Evolutionary conservation across 2,113 vertebrate species (phyloP).

Genomic region (Ciconia stormi): DNA sequence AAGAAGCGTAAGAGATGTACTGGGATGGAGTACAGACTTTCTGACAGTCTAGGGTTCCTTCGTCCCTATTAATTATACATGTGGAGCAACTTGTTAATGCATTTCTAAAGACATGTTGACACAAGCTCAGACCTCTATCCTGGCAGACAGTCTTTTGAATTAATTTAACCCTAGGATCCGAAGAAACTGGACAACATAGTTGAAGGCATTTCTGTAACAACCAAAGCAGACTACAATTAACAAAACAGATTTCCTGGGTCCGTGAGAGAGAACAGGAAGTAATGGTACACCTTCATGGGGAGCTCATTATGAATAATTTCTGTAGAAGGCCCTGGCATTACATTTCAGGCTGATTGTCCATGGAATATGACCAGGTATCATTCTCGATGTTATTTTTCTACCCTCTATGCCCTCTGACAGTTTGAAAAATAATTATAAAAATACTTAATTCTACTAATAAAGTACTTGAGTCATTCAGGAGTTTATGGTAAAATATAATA

Average conservation of each 20-base stretch:
- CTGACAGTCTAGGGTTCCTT: constrained; percentile 44
- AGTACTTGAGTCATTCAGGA: background rate
- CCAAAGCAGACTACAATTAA: background rate
- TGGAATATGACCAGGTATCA: constrained; percentile 18
- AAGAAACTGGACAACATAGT: background rate
- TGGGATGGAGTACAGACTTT: background rate
- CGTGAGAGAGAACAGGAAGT: background rate
- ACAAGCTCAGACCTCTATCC: background rate
- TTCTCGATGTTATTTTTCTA: background rate
- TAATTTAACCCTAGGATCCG: background rate
- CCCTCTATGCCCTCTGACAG: background rate
- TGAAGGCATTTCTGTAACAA: constrained; percentile 7
- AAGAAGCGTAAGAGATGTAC: background rate
- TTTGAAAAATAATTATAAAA: background rate
- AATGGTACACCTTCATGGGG: constrained; percentile 7
- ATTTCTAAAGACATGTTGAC: constrained; percentile 40
- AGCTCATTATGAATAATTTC: constrained; percentile 60
- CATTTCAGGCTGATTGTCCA: constrained; percentile 36
- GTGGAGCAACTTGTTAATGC: constrained; percentile 50
- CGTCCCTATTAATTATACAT: constrained; percentile 19
- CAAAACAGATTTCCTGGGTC: background rate
- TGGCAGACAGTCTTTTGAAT: background rate
- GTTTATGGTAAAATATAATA: background rate
- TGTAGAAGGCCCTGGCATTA: constrained; percentile 1
- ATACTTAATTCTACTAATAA: background rate